Percentiles rank a stretch among this genome's conserved stretches.
These are phyloP conservation scores for Malachius bipustulatus DNA, from an alignment of 2,888 invertebrate species.

Conservation along the genomic window DNA sequence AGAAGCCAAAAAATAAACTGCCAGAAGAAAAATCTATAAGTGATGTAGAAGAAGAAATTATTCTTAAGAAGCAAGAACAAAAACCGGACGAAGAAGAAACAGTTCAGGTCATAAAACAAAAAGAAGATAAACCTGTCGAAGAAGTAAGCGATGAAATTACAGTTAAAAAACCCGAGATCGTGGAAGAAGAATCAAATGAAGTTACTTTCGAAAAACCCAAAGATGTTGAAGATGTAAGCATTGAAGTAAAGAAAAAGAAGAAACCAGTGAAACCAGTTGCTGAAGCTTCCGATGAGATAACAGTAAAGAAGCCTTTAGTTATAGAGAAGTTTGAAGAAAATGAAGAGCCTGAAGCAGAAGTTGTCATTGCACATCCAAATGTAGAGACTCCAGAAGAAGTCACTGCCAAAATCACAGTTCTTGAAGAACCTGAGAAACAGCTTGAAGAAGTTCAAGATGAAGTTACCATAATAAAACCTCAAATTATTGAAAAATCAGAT, in stretches of 20 bases:
- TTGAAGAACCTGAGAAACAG: constrained; percentile 20
- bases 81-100: constrained; percentile 16
- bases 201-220: constrained; percentile 15
- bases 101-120: constrained; percentile 18
- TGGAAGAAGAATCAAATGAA: constrained; percentile 17
- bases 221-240: constrained; percentile 22
- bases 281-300: constrained; percentile 20
- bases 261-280: constrained; percentile 19
- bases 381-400: too few species aligned
- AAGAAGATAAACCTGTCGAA: constrained; percentile 21
- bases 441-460: constrained; percentile 20
- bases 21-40: constrained; percentile 17
- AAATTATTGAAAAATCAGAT: constrained; percentile 21
- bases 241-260: constrained; percentile 21
- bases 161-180: constrained; percentile 25
- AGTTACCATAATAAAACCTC: constrained; percentile 4
- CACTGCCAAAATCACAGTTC: too few species aligned
- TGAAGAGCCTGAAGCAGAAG: constrained; percentile 26
- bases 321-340: too few species aligned
- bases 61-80: constrained; percentile 15
- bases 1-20: constrained; percentile 21
- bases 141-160: constrained; percentile 37
- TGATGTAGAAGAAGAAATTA: constrained; percentile 29
- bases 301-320: constrained; percentile 16
- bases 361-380: constrained; percentile 20